phyloP scores from a whole-genome alignment of 2,113 vertebrate genomes.

The Saccopteryx leptura region DNA sequence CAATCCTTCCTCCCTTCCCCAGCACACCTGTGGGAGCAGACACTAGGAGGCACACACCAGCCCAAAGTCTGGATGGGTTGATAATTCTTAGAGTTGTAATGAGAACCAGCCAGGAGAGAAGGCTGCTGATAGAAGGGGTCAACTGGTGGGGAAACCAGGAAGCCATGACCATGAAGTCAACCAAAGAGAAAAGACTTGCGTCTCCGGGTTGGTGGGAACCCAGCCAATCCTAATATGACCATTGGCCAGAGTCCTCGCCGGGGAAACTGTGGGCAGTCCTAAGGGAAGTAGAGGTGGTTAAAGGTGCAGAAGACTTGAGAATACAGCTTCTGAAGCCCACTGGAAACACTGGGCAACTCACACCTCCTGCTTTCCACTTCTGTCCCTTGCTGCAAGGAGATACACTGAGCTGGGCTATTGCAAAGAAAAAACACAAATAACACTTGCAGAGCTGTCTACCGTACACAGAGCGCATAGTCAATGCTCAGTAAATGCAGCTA shows the following conservation, averaged over 20 bases:
- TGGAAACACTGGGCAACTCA: not conserved
- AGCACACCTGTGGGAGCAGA: not conserved
- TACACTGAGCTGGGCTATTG: not conserved
- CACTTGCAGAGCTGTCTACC: accelerated
- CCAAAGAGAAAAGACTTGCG: slow-evolving; percentile 40
- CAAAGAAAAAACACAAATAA: not conserved
- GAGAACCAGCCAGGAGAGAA: slow-evolving; percentile 22
- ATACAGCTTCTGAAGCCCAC: slow-evolving; percentile 66
- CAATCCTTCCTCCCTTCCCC: not conserved
- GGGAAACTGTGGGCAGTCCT: slow-evolving; percentile 51
- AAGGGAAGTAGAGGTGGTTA: not conserved
- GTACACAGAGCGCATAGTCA: accelerated
- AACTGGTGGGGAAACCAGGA: slow-evolving; percentile 48
- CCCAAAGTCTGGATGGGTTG: not conserved
- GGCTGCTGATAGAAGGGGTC: slow-evolving; percentile 59
- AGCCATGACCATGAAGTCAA: slow-evolving; percentile 22
- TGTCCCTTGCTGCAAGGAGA: not conserved
- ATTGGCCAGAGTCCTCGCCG: slow-evolving; percentile 51
- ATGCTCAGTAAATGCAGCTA: not conserved
- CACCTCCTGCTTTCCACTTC: not conserved
- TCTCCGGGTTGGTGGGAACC: not conserved
- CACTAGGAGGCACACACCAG: not conserved
- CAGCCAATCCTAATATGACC: slow-evolving; percentile 52
- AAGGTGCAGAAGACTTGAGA: slow-evolving; percentile 12
- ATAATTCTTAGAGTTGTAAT: slow-evolving; percentile 37